Evolutionary conservation across 2,888 invertebrate genomes (phyloP).

Genomic region (Euspilapteryx auroguttella): DNA sequence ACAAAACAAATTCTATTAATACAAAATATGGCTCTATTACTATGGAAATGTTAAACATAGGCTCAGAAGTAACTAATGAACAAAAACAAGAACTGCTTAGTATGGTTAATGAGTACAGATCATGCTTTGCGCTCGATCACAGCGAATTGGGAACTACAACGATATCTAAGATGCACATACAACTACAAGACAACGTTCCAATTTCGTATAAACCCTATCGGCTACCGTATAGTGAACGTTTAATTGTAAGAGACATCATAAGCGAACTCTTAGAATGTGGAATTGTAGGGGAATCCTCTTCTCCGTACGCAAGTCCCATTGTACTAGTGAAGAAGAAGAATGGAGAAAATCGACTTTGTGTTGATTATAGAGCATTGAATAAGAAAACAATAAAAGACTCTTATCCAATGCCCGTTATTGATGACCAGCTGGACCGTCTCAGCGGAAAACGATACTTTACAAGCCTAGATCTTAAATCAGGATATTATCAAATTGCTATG

Average conservation of each 20-base stretch:
- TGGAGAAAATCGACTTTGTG: conserved; percentile 10
- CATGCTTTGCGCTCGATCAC: conserved; percentile 1
- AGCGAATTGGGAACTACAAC: conserved; percentile 1
- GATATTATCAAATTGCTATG: conserved; percentile 15
- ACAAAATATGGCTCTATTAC: not conserved
- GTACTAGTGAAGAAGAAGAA: conserved; percentile 12
- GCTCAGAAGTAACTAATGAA: not conserved
- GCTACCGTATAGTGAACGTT: conserved; percentile 5
- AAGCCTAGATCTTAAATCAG: conserved; percentile 12
- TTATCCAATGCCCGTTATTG: conserved; percentile 14
- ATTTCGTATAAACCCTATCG: conserved; percentile 5
- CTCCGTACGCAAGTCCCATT: conserved; percentile 12
- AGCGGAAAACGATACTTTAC: conserved; percentile 12
- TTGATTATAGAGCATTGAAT: conserved; percentile 10
- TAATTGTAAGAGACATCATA: conserved; percentile 4
- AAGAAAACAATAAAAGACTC: conserved; percentile 12
- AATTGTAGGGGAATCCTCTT: conserved; percentile 5
- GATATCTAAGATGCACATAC: conserved; percentile 2
- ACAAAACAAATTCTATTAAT: no score
- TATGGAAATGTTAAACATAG: not conserved
- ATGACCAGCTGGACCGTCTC: conserved; percentile 15
- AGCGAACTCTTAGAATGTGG: conserved; percentile 4
- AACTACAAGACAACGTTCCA: conserved; percentile 6
- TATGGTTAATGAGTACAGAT: not conserved
- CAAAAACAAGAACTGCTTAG: not conserved